These are phyloP conservation scores for Phymorhynchus buccinoides DNA, from an alignment of 1,140 invertebrate genomes.

Conservation along the genomic window DNA sequence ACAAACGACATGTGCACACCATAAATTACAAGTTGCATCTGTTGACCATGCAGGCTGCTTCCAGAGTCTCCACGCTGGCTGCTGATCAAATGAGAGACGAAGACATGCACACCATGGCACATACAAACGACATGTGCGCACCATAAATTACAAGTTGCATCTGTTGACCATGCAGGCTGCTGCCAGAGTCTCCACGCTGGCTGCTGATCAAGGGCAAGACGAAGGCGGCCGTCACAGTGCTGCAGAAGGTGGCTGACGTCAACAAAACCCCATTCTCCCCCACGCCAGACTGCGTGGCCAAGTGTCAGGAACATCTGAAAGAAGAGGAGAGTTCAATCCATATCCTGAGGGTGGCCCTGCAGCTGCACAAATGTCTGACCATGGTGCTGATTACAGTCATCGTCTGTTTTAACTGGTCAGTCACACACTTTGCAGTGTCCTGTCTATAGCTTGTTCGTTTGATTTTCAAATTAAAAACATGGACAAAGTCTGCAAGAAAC, in stretches of 20 bases:
- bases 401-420: conserved; percentile 56
- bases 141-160: too few relatives aligned
- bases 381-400: conserved; percentile 44
- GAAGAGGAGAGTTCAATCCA: not conserved
- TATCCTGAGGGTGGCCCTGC: conserved; percentile 60
- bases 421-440: not conserved
- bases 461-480: too few relatives aligned
- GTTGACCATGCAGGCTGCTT: too few relatives aligned
- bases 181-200: too few relatives aligned
- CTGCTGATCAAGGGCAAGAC: not conserved
- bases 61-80: too few relatives aligned
- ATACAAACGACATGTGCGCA: too few relatives aligned
- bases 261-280: conserved; percentile 10
- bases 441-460: not conserved
- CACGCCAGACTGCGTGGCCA: not conserved
- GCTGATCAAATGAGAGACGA: too few relatives aligned
- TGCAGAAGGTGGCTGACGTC: not conserved
- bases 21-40: too few relatives aligned
- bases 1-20: too few relatives aligned
- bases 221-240: not conserved
- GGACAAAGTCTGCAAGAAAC: not conserved
- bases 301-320: not conserved
- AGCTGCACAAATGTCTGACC: conserved; percentile 38
- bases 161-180: too few relatives aligned
- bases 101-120: too few relatives aligned